Percentiles rank a stretch among this genome's conserved stretches.
Evolutionary conservation across 2,888 invertebrate species (phyloP).

Genomic region (Caenorhabditis angaria): DNA sequence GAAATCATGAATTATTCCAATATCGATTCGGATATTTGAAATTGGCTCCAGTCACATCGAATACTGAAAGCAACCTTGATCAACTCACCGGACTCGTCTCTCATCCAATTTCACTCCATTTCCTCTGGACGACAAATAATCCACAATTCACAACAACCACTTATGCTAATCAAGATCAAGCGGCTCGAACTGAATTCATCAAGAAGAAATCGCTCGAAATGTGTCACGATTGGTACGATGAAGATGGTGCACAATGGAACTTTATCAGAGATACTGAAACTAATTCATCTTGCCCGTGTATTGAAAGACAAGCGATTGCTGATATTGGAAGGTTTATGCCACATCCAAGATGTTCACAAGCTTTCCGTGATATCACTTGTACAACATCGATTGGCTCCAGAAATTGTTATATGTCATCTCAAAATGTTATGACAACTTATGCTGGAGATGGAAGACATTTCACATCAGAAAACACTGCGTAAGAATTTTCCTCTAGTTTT

Average conservation of each 20-base stretch:
- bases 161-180: conserved; percentile 55
- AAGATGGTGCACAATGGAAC: conserved; percentile 69
- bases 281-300: conserved; percentile 80
- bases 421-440: conserved; percentile 67
- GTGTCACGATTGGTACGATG: conserved; percentile 70
- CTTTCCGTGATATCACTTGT: conserved; percentile 76
- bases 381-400: conserved; percentile 87
- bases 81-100: conserved; percentile 59
- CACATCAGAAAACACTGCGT: conserved; percentile 51
- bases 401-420: conserved; percentile 79
- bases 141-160: conserved; percentile 58
- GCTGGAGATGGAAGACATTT: conserved; percentile 57
- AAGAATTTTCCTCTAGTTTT: too few species aligned
- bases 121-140: conserved; percentile 68
- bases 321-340: conserved; percentile 93
- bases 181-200: conserved; percentile 54
- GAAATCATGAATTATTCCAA: conserved; percentile 65
- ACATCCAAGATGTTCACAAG: conserved; percentile 70
- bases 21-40: conserved; percentile 71
- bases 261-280: conserved; percentile 71
- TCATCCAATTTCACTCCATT: conserved; percentile 70
- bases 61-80: neutral
- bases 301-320: conserved; percentile 85
- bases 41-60: conserved; percentile 57
- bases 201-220: conserved; percentile 63